Base-by-base conservation (phyloP, 2,113 vertebrate genomes). In the Epinephelus lanceolatus region DNA sequence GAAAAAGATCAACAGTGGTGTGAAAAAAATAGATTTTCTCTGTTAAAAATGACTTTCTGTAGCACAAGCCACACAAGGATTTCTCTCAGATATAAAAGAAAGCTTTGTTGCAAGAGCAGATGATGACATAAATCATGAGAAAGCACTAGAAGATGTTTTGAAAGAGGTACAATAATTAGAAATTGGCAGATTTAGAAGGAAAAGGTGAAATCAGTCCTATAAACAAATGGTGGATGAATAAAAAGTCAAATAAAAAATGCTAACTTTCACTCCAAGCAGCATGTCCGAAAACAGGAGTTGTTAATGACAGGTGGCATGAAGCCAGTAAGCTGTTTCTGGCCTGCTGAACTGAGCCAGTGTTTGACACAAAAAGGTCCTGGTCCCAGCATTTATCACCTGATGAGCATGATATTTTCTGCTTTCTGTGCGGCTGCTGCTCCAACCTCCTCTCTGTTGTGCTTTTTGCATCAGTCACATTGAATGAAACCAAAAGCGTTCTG, bases 1-100 rank as follows among this genome's bases (percentile, higher is more conserved):
- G 45, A 83, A 71, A 70, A 78, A 72, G 51, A 84, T 84, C 77
- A 86, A 66, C 67, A 59, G 61, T 33, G 51, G 60, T 51, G 45
- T 65, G 27, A 57, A 51, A 56, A 42, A 81, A 62, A 71, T 9
- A 73, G n/a, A 69, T 81, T 81, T 71, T n/a, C 30, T 66, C 13
- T 60, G 27, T 77, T 86, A 55, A 86, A 83, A 85, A 74, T 66
- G 52, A 83, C 65, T 82, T 78, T 72, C 55, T 74, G 40, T 61
- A 47, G 53, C 72, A 78, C 10, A 66, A 70, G 71, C 56, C 69
- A 62, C 70, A 65, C 61, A 77, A 65, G 71, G 65, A 84, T 77
- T 76, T 51, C 5, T 63, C 63, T 61, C 30, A 77, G 49, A 80
- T 57, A 62, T 40, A 61, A 76, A 67, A 84, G 77, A 59, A 78